phyloP scores from a whole-genome alignment of 2,113 vertebrate genomes.

The Ptilorrhoa leucosticta region DNA sequence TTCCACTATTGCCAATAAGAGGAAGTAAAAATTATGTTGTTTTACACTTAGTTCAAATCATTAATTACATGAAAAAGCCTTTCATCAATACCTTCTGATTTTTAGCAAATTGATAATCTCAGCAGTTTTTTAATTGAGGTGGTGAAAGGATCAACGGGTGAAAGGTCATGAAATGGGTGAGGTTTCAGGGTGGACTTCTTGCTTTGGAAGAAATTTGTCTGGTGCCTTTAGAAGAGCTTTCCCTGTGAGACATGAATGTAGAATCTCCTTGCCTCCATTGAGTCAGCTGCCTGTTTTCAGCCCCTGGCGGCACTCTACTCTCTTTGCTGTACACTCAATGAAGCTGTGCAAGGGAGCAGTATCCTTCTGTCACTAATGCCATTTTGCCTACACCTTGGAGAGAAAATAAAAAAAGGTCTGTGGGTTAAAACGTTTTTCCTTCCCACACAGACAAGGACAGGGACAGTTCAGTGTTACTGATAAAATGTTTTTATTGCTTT shows the following conservation, averaged over 20 bases:
- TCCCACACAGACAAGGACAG: not conserved
- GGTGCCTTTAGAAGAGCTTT: not conserved
- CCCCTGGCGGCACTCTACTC: fast-evolving
- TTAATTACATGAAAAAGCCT: not conserved
- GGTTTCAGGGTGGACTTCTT: not conserved
- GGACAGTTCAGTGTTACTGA: not conserved
- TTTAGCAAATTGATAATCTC: not conserved
- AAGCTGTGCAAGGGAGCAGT: not conserved
- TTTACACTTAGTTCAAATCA: not conserved
- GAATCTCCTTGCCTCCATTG: not conserved
- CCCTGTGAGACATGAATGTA: not conserved
- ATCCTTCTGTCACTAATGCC: not conserved
- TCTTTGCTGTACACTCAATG: not conserved
- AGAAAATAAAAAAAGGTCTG: fast-evolving
- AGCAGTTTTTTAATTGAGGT: not conserved
- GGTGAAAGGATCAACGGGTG: not conserved
- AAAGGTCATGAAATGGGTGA: not conserved
- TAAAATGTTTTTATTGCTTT: not conserved
- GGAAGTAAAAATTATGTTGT: not conserved
- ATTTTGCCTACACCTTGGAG: not conserved
- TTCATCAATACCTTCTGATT: not conserved
- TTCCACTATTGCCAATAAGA: not conserved
- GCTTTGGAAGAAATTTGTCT: not conserved
- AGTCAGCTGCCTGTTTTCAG: not conserved
- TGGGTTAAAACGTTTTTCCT: not conserved